phyloP scores from a whole-genome alignment of 2,888 invertebrate species.

The Nomada goodeniana region DNA sequence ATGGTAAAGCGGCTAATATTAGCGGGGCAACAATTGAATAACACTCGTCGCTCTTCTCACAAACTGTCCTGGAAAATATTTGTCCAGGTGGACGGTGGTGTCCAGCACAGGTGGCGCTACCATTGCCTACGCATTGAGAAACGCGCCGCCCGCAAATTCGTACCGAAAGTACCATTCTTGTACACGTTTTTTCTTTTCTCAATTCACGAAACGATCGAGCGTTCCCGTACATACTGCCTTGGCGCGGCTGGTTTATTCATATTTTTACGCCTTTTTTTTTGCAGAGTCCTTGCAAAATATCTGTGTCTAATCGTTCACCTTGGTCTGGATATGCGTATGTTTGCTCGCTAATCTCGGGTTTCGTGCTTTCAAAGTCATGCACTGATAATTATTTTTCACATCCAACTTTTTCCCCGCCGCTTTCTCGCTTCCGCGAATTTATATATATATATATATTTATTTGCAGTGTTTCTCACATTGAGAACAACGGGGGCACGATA shows the following conservation, averaged over 20 bases:
- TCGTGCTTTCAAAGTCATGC: too few relatives aligned
- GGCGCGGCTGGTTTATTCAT: background rate
- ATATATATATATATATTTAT: too few relatives aligned
- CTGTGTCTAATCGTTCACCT: slow-evolving; percentile 17
- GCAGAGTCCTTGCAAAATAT: background rate
- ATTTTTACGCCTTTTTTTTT: background rate
- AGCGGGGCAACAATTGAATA: background rate
- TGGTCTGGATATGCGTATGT: background rate
- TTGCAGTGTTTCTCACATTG: too few relatives aligned
- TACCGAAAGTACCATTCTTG: too few relatives aligned
- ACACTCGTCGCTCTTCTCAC: background rate
- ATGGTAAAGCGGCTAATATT: background rate
- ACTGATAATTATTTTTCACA: background rate
- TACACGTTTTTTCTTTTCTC: background rate
- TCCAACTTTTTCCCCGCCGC: background rate
- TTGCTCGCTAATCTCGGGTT: background rate
- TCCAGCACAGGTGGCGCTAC: slow-evolving; percentile 4
- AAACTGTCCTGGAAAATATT: background rate
- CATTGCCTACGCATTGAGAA: background rate
- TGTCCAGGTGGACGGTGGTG: background rate
- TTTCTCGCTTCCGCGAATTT: background rate
- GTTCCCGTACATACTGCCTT: background rate
- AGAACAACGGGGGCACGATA: too few relatives aligned
- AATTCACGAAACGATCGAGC: background rate
- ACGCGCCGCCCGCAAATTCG: background rate